These are phyloP conservation scores for Rhingia campestris DNA, from an alignment of 2,888 invertebrate species.

Conservation along the genomic window DNA sequence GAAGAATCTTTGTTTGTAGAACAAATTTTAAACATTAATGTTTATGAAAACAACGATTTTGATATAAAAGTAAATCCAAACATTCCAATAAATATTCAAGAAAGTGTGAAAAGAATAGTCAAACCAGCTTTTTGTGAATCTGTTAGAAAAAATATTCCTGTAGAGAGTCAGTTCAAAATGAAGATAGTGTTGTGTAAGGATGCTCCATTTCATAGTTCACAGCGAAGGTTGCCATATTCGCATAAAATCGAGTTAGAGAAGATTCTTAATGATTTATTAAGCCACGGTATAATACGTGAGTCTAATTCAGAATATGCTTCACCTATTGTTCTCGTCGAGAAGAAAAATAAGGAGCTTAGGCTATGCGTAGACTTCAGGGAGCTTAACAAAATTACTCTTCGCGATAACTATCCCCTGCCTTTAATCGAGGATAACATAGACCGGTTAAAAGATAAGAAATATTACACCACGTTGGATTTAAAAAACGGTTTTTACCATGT, in stretches of 20 bases:
- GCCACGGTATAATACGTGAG: too few species aligned
- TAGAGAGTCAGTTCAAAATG: conserved; percentile 3
- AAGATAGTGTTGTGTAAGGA: conserved; percentile 5
- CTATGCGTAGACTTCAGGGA: too few species aligned
- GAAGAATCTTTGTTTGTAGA: conserved; percentile 13
- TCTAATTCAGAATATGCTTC: too few species aligned
- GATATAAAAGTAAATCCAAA: conserved; percentile 40
- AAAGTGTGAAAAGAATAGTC: conserved; percentile 27
- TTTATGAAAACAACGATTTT: conserved; percentile 10
- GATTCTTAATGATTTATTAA: too few species aligned
- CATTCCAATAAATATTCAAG: conserved; percentile 13
- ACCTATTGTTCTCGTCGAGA: too few species aligned
- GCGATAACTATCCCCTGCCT: too few species aligned
- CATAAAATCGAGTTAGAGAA: conserved; percentile 26
- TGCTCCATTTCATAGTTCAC: conserved; percentile 29
- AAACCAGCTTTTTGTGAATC: conserved; percentile 28
- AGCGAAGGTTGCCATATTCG: conserved; percentile 18
- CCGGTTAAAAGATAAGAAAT: conserved; percentile 58
- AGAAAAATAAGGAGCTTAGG: too few species aligned
- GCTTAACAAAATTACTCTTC: too few species aligned
- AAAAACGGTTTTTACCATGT: too few species aligned
- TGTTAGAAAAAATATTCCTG: conserved; percentile 16
- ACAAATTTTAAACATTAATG: conserved; percentile 46
- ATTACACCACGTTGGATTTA: conserved; percentile 33
- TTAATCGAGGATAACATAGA: conserved; percentile 36